A percentile compares a stretch with the other conserved stretches of the same genome.
phyloP scores from a whole-genome alignment of 2,113 vertebrate genomes.

The Podarcis cretensis region DNA sequence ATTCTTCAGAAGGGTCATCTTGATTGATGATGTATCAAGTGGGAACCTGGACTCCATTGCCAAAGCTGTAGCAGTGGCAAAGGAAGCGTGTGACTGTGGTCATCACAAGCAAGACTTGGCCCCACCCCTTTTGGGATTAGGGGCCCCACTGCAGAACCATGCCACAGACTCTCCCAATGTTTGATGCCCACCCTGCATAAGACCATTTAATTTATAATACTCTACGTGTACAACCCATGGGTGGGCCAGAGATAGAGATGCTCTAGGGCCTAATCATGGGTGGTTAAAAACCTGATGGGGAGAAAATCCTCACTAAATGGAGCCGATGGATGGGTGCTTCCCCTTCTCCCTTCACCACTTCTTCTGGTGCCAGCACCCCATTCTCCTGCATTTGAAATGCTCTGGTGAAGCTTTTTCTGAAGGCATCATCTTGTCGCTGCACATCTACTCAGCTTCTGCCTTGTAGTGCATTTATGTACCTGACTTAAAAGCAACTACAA shows the following conservation, averaged over 20 bases:
- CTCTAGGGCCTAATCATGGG: background rate
- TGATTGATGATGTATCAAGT: too few relatives aligned
- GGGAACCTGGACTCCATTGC: too few relatives aligned
- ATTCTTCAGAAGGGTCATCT: too few relatives aligned
- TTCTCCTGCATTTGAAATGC: background rate
- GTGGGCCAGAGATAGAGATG: background rate
- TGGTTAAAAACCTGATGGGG: too few relatives aligned
- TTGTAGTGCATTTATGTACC: background rate
- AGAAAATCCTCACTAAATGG: background rate
- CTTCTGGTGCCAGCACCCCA: background rate
- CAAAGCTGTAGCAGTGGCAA: too few relatives aligned
- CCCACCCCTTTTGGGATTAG: too few relatives aligned
- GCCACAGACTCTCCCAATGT: too few relatives aligned
- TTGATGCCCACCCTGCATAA: background rate
- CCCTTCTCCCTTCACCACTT: background rate
- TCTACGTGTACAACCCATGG: background rate
- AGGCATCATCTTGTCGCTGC: background rate
- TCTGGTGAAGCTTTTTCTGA: background rate
- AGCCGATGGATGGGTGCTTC: background rate
- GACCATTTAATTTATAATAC: background rate
- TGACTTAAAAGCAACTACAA: background rate
- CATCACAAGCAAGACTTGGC: too few relatives aligned
- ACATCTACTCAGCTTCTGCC: conserved; percentile 19
- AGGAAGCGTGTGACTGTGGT: too few relatives aligned
- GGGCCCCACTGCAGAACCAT: too few relatives aligned